Evolutionary conservation across 1,140 invertebrate genomes (phyloP), one percentile per base, ranked within the genome.

Genomic region (Batillaria attramentaria): DNA sequence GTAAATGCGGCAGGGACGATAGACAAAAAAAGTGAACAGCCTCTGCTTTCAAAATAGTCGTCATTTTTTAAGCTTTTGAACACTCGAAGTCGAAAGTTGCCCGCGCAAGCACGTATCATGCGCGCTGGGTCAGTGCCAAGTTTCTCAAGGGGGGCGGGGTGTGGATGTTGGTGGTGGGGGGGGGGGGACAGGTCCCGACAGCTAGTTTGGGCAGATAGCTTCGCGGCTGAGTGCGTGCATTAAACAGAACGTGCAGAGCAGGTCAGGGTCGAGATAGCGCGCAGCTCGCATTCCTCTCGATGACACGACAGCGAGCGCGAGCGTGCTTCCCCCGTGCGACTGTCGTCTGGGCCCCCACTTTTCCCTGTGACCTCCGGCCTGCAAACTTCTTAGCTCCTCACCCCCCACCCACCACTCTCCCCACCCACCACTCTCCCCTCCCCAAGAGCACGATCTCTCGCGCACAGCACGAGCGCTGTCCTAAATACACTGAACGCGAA

Each of bases 151-250:
- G 50, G 46, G 20, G 43, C 28, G 46, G 13, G 35, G 72, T 16
- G 41, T 6, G 72, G 72, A 31, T 28, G 42, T 31, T 33, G 72
- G 46, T 60, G 46, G 65, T 31, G 35, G 70, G 43, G 70, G n/a
- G 31, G 31, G 62, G n/a, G 35, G 66, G 10, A n/a, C 8, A 62
- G 28, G 57, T 28, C 20, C 28, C 28, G 57, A 66, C 72, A 74
- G 72, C 70, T 43, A 65, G 78, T 79, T 79, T 72, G 78, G 72
- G 78, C 72, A 79, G 78, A 65, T 60, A 54, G 65, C 50, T 74
- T 46, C 72, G 72, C 72, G 78, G 72, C 78, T 68, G 70, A 54
- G 62, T 79, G 78, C 78, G 78, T 79, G 78, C 78, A 79, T 79
- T 79, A 74, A 33, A 74, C 70, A 42, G 72, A 73, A 79, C 78